phyloP scores from a whole-genome alignment of 2,797 vertebrate species.

The Anisognathus igniventris region DNA sequence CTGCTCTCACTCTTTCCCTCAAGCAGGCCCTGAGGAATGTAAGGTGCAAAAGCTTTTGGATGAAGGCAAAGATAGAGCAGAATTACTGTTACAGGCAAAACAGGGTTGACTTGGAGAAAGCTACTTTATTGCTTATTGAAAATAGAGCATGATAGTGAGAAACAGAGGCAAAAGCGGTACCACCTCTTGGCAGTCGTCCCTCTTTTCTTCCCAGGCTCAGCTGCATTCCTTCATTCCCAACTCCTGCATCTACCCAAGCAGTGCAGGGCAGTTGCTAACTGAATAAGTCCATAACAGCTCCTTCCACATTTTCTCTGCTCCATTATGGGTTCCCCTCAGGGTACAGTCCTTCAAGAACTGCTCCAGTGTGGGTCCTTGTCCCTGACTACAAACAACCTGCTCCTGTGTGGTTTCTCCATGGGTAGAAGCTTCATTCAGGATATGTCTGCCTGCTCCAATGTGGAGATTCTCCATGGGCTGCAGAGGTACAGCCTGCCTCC shows the following conservation, averaged over 20 bases:
- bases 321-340: accelerated
- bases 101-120: background rate
- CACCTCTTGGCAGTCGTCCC: background rate
- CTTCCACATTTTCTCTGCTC: background rate
- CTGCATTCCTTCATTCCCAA: background rate
- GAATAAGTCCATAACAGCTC: accelerated
- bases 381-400: background rate
- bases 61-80: background rate
- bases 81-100: background rate
- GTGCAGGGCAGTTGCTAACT: background rate
- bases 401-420: background rate
- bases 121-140: background rate
- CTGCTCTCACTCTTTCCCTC: background rate
- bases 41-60: background rate
- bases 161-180: background rate
- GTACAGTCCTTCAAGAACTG: background rate
- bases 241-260: background rate
- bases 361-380: background rate
- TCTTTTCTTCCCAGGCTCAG: background rate
- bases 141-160: background rate
- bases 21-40: background rate
- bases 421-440: background rate
- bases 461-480: background rate
- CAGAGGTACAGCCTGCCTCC: background rate
- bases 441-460: accelerated